phyloP scores from a whole-genome alignment of 2,113 vertebrate genomes.

The Pardalotus punctatus region DNA sequence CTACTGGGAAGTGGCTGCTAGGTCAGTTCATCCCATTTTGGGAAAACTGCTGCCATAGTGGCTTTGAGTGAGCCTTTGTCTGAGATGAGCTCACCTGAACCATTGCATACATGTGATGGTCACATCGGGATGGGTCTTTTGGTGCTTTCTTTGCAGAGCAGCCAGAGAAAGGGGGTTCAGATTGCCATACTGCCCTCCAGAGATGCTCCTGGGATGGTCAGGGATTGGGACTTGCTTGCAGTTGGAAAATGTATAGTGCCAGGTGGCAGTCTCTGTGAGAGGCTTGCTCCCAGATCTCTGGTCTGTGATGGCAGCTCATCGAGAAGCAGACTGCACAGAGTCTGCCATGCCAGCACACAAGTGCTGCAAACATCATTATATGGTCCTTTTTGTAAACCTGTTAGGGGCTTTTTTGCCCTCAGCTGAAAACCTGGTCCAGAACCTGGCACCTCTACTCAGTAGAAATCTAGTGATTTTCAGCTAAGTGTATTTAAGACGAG shows the following conservation, averaged over 20 bases:
- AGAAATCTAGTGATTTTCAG: not conserved
- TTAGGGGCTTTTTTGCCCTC: rapidly evolving
- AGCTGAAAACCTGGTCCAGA: not conserved
- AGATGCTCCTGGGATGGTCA: not conserved
- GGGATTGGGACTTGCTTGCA: not conserved
- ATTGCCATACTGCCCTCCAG: not conserved
- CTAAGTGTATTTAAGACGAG: not conserved
- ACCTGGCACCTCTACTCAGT: not conserved
- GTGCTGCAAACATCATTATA: not conserved
- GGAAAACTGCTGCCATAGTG: not conserved
- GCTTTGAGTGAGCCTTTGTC: not conserved
- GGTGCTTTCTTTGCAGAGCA: not conserved
- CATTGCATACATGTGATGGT: not conserved
- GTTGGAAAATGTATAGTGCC: not conserved
- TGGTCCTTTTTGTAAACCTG: not conserved
- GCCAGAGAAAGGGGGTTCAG: not conserved
- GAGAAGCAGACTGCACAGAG: not conserved
- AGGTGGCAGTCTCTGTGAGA: not conserved
- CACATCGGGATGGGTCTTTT: not conserved
- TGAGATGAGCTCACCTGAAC: not conserved
- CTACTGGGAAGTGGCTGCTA: not conserved
- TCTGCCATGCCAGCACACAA: not conserved
- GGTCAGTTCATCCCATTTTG: not conserved
- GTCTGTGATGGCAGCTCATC: not conserved
- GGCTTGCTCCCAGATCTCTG: not conserved